Evolutionary conservation across 2,797 vertebrate species (phyloP).

Genomic region (Gephyroberyx darwinii): DNA sequence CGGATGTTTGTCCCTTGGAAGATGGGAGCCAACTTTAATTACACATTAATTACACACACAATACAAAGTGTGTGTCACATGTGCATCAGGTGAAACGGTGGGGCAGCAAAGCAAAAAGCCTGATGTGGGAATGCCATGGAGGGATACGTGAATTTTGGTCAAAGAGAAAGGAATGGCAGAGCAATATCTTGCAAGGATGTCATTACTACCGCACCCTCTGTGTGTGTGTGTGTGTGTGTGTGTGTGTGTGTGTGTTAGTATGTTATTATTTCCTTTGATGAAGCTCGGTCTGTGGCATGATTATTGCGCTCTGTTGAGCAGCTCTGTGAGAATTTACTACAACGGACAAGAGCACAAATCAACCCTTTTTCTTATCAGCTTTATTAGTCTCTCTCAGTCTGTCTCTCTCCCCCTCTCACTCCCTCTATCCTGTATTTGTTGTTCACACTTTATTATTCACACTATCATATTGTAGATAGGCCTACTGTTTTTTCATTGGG

Average conservation of each 20-base stretch:
- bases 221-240: slow-evolving; percentile 16
- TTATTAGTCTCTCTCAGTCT: background rate
- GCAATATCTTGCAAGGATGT: slow-evolving; percentile 2
- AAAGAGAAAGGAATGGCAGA: background rate
- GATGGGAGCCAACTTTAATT: too few relatives aligned
- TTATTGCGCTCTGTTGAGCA: slow-evolving; percentile 9
- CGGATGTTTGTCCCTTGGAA: background rate
- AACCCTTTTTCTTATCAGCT: background rate
- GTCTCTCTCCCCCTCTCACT: background rate
- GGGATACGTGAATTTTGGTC: too few relatives aligned
- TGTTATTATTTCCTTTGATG: slow-evolving; percentile 9
- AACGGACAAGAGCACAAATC: slow-evolving; percentile 2
- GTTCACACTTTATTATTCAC: slow-evolving; percentile 6
- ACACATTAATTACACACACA: background rate
- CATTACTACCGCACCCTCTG: background rate
- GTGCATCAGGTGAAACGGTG: too few relatives aligned
- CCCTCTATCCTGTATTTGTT: slow-evolving; percentile 1
- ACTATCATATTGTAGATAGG: slow-evolving; percentile 13
- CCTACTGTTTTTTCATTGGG: background rate
- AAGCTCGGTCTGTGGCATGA: slow-evolving; percentile 17
- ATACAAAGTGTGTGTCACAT: background rate
- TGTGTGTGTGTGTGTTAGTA: background rate
- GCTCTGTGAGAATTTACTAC: slow-evolving; percentile 5
- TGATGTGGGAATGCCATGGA: too few relatives aligned
- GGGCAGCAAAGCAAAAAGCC: too few relatives aligned